These are phyloP conservation scores for Pseudococcus longispinus DNA, from an alignment of 2,888 invertebrate genomes.

Conservation along the genomic window DNA sequence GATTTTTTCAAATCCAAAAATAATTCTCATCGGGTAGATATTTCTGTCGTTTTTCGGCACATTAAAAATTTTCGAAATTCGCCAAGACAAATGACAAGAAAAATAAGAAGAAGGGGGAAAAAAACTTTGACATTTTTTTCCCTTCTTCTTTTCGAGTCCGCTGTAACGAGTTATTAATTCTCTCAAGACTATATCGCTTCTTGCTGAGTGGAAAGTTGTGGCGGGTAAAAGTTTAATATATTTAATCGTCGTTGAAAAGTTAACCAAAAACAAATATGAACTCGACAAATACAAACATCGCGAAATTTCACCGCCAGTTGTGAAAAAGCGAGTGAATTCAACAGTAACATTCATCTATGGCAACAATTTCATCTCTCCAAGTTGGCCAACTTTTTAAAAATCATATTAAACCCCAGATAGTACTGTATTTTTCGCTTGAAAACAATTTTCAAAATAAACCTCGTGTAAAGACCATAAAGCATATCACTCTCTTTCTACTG, in stretches of 20 bases:
- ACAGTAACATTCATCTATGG: conserved; percentile 17
- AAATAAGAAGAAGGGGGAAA: neutral
- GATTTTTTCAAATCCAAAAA: too few relatives aligned
- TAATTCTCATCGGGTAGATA: too few relatives aligned
- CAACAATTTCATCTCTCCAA: conserved; percentile 14
- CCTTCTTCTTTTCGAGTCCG: neutral
- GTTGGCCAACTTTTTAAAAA: conserved; percentile 25
- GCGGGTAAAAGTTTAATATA: conserved; percentile 22
- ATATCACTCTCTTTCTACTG: neutral
- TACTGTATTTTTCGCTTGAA: neutral
- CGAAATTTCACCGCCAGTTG: conserved; percentile 11
- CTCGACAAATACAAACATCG: conserved; percentile 20
- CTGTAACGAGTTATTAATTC: conserved; percentile 15
- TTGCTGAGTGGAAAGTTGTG: neutral
- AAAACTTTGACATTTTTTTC: neutral
- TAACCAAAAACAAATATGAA: conserved; percentile 28
- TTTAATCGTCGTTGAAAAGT: conserved; percentile 24
- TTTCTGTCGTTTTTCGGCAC: too few relatives aligned
- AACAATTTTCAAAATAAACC: neutral
- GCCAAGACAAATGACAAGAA: neutral
- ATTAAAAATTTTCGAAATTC: neutral
- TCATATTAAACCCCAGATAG: neutral
- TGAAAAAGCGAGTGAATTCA: conserved; percentile 13
- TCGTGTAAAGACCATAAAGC: neutral
- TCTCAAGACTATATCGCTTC: conserved; percentile 1